Evolutionary conservation across 2,113 vertebrate species (phyloP).

Genomic region (Ammodramus savannarum): DNA sequence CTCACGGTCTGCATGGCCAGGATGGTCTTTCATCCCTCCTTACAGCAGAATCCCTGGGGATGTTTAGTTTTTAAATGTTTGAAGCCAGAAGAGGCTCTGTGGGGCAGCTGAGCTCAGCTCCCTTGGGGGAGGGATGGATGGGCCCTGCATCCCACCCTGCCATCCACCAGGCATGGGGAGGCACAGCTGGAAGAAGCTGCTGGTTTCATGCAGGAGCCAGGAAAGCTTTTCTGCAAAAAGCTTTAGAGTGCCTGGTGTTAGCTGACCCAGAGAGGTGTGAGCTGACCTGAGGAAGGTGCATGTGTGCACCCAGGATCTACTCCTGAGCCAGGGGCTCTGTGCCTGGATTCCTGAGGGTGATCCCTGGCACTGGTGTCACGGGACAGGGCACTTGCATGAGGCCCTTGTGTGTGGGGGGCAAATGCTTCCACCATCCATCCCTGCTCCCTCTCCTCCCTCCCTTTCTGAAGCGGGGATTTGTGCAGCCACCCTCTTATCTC

Average conservation of each 20-base stretch:
- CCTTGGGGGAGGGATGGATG: neutral
- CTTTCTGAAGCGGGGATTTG: neutral
- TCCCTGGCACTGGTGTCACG: neutral
- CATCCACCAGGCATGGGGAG: neutral
- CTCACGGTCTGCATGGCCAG: neutral
- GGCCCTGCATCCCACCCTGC: neutral
- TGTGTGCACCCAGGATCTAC: neutral
- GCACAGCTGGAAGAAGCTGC: neutral
- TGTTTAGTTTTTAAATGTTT: neutral
- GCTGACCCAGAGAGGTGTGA: neutral
- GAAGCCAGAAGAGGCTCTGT: neutral
- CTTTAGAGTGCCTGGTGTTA: neutral
- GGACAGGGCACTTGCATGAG: neutral
- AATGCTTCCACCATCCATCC: neutral
- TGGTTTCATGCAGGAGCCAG: constrained; percentile 31
- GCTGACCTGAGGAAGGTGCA: neutral
- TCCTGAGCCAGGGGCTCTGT: neutral
- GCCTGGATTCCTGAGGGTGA: neutral
- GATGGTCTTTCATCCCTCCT: neutral
- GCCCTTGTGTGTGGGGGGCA: accelerated
- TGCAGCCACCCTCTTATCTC: neutral
- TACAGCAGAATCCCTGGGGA: neutral
- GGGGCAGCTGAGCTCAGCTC: accelerated
- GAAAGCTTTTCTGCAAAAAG: constrained; percentile 8
- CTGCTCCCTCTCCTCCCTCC: neutral